These are phyloP conservation scores for Amphipyra tragopoginis DNA, from an alignment of 2,888 invertebrate species.

Conservation along the genomic window DNA sequence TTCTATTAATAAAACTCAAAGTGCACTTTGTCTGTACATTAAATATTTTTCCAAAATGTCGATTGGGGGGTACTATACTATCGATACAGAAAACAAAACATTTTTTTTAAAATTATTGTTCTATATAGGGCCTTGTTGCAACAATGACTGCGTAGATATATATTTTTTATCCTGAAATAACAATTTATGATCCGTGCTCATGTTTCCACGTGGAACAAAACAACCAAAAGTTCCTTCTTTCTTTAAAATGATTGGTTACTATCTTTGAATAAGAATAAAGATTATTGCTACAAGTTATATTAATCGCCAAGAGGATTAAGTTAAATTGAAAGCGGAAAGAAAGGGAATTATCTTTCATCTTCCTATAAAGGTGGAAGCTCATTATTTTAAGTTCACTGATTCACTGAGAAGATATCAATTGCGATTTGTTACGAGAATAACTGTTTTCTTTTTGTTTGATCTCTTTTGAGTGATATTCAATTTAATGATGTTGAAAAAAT, in stretches of 20 bases:
- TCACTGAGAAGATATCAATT: constrained; percentile 5
- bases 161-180: too few species aligned
- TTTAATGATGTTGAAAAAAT: background rate
- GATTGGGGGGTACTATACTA: too few species aligned
- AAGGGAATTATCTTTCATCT: constrained; percentile 37
- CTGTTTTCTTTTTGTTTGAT: background rate
- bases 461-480: background rate
- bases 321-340: constrained; percentile 41
- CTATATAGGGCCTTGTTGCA: too few species aligned
- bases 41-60: too few species aligned
- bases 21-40: too few species aligned
- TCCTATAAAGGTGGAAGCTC: constrained; percentile 33
- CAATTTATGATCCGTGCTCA: too few species aligned
- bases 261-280: constrained; percentile 7
- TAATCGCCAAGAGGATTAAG: constrained; percentile 36
- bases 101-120: too few species aligned
- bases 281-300: constrained; percentile 11
- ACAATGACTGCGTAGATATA: too few species aligned
- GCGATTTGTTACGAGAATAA: constrained; percentile 12
- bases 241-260: background rate
- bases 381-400: constrained; percentile 43
- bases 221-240: background rate
- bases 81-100: too few species aligned
- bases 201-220: too few species aligned
- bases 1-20: too few species aligned